phyloP scores from a whole-genome alignment of 2,888 invertebrate genomes.

The Helleia helle region DNA sequence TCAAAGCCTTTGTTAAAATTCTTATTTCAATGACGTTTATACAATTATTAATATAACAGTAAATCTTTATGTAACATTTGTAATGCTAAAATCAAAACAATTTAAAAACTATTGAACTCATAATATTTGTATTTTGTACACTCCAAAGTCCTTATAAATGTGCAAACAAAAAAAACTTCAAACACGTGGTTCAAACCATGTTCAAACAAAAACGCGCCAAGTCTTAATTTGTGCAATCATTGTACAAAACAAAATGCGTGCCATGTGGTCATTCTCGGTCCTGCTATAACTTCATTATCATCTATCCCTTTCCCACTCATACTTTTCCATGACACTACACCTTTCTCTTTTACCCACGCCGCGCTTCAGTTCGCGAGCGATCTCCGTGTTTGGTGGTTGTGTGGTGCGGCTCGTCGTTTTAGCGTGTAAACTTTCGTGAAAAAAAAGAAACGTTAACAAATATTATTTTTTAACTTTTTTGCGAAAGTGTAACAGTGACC shows the following conservation, averaged over 20 bases:
- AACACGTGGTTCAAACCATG: constrained; percentile 31
- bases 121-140: too few species aligned
- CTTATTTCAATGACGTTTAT: background rate
- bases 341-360: constrained; percentile 48
- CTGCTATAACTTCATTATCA: constrained; percentile 45
- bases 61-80: background rate
- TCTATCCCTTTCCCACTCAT: constrained; percentile 35
- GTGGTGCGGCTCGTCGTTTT: constrained; percentile 22
- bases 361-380: constrained; percentile 43
- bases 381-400: constrained; percentile 26
- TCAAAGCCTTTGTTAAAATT: constrained; percentile 4
- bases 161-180: constrained; percentile 39
- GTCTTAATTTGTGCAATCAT: constrained; percentile 58
- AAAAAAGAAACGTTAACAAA: constrained; percentile 36
- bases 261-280: constrained; percentile 66
- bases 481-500: constrained; percentile 39
- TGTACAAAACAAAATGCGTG: constrained; percentile 51
- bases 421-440: constrained; percentile 58
- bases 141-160: constrained; percentile 16
- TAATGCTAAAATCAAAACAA: background rate
- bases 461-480: constrained; percentile 38
- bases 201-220: constrained; percentile 57
- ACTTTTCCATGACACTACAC: constrained; percentile 31
- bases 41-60: background rate
- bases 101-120: background rate